Evolutionary conservation across 2,888 invertebrate genomes (phyloP).

Genomic region (Phengaris alcon): DNA sequence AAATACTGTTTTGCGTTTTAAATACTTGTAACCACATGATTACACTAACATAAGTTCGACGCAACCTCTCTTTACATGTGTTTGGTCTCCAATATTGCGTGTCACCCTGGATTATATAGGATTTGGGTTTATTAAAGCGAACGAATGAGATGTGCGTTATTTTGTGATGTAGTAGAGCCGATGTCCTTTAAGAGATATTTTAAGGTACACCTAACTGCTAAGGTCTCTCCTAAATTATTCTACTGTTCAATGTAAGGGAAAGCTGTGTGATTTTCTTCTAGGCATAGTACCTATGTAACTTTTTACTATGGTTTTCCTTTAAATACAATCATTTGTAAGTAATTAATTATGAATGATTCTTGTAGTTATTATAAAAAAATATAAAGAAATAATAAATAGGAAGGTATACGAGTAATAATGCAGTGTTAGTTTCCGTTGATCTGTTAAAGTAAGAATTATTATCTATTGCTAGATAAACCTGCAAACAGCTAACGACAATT

Average conservation of each 20-base stretch:
- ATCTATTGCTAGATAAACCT: background rate
- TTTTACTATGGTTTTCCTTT: no score
- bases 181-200: background rate
- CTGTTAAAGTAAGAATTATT: background rate
- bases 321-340: no score
- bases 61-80: background rate
- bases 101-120: constrained; percentile 39
- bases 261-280: background rate
- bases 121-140: constrained; percentile 22
- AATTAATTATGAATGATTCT: no score
- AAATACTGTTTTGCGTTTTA: no score
- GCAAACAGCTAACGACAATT: constrained; percentile 13
- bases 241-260: background rate
- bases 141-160: constrained; percentile 9
- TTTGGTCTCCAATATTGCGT: constrained; percentile 29
- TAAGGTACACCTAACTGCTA: background rate
- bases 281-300: no score
- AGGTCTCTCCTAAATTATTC: background rate
- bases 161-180: background rate
- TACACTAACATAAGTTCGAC: no score
- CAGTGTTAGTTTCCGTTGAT: background rate
- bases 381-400: no score
- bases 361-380: no score
- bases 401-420: background rate
- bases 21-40: no score